A percentile compares a stretch with the other conserved stretches of the same genome.
Evolutionary conservation across 2,888 invertebrate species (phyloP).

Genomic region (Plebejus argus): DNA sequence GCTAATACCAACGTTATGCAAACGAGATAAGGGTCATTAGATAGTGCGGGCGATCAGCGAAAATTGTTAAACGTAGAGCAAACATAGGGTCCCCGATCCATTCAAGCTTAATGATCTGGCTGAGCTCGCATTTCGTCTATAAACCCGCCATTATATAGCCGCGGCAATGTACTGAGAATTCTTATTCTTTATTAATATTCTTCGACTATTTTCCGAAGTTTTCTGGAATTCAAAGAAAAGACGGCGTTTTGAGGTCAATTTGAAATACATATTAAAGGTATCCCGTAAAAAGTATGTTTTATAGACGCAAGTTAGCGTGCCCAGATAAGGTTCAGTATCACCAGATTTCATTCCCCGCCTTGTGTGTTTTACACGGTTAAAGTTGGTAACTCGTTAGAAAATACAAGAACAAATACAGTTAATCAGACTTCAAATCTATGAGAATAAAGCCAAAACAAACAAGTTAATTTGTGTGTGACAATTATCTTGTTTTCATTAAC

Average conservation of each 20-base stretch:
- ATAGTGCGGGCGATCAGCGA: conserved; percentile 50
- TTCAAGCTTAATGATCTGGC: conserved; percentile 62
- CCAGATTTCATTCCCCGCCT: neutral
- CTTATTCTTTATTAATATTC: conserved; percentile 45
- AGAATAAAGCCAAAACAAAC: neutral
- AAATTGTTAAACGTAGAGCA: conserved; percentile 61
- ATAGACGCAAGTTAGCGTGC: neutral
- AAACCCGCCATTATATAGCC: conserved; percentile 44
- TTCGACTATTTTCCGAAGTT: conserved; percentile 27
- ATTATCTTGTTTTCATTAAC: conserved; percentile 13
- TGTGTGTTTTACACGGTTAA: neutral
- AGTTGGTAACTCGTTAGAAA: neutral
- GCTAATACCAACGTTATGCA: conserved; percentile 55
- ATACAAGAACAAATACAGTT: neutral
- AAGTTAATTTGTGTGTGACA: neutral
- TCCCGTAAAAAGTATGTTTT: neutral
- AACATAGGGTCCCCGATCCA: conserved; percentile 63
- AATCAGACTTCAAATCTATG: neutral
- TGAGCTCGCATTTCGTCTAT: conserved; percentile 60
- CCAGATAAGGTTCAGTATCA: neutral
- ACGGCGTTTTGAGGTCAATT: neutral
- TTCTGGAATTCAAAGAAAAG: neutral
- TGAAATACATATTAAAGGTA: neutral
- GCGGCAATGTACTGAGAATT: conserved; percentile 1
- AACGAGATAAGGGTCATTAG: conserved; percentile 45